phyloP scores from a whole-genome alignment of 2,888 invertebrate genomes.

The Mythimna albipuncta region DNA sequence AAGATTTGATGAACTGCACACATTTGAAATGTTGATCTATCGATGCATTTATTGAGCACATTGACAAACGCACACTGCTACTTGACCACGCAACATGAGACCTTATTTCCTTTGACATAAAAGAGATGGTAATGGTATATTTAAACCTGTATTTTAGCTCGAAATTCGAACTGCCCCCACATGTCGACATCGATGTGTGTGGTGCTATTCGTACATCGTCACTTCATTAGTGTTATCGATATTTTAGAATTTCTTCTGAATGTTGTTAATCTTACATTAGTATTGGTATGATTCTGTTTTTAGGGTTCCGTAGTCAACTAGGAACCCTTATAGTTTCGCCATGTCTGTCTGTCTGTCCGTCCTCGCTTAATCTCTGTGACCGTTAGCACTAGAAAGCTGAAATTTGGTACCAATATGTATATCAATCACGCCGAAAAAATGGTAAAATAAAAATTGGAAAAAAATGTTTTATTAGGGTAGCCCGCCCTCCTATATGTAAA shows the following conservation, averaged over 20 bases:
- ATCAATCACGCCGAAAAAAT: too few relatives aligned
- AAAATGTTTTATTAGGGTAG: too few relatives aligned
- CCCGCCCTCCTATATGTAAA: too few relatives aligned
- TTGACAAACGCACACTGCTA: constrained; percentile 40
- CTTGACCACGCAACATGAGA: constrained; percentile 44
- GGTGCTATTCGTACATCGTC: constrained; percentile 78
- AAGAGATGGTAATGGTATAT: constrained; percentile 19
- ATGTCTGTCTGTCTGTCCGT: too few relatives aligned
- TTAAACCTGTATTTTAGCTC: constrained; percentile 34
- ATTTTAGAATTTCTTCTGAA: constrained; percentile 69
- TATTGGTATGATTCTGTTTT: constrained; percentile 5
- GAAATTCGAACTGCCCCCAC: constrained; percentile 57
- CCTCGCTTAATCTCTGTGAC: too few relatives aligned
- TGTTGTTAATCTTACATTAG: constrained; percentile 61
- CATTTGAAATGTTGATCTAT: constrained; percentile 81
- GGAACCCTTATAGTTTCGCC: too few relatives aligned
- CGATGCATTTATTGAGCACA: constrained; percentile 80
- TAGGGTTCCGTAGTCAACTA: too few relatives aligned
- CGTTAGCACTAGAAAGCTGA: too few relatives aligned
- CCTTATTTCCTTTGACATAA: constrained; percentile 59
- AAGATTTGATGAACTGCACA: constrained; percentile 84
- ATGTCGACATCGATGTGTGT: constrained; percentile 80
- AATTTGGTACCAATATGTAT: too few relatives aligned
- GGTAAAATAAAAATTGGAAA: too few relatives aligned
- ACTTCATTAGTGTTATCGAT: constrained; percentile 78